phyloP scores from a whole-genome alignment of 2,113 vertebrate genomes.

The Monopterus albus region DNA sequence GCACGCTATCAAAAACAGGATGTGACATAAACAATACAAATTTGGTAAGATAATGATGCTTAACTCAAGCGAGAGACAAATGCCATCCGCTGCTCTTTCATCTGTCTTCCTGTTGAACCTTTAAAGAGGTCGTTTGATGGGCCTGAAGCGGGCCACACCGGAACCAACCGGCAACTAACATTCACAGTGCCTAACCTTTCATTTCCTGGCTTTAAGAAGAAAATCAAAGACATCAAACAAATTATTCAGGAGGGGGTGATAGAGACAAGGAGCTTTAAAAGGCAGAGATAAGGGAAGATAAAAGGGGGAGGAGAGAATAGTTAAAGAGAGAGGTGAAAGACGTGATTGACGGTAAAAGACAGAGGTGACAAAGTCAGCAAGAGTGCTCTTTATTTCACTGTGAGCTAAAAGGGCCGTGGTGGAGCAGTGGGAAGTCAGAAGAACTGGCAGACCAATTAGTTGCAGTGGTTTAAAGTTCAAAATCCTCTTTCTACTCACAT shows the following conservation, averaged over 20 bases:
- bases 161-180: slow-evolving; percentile 38
- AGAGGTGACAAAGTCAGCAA: slow-evolving; percentile 42
- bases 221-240: slow-evolving; percentile 65
- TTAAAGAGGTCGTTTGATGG: slow-evolving; percentile 48
- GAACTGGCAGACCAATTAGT: slow-evolving; percentile 54
- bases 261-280: slow-evolving; percentile 42
- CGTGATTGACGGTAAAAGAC: slow-evolving; percentile 57
- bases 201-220: slow-evolving; percentile 55
- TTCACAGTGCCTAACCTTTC: slow-evolving; percentile 57
- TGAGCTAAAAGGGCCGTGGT: slow-evolving; percentile 26
- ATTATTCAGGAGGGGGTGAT: slow-evolving; percentile 35
- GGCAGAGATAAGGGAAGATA: slow-evolving; percentile 41
- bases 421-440: slow-evolving; percentile 30
- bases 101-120: slow-evolving; percentile 58
- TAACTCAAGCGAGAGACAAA: slow-evolving; percentile 39
- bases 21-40: slow-evolving; percentile 6
- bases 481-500: slow-evolving; percentile 23
- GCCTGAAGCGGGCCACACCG: slow-evolving; percentile 34
- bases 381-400: slow-evolving; percentile 36
- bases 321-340: slow-evolving; percentile 43
- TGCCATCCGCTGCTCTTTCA: slow-evolving; percentile 49
- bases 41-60: neutral
- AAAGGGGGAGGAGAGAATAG: slow-evolving; percentile 31
- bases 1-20: slow-evolving; percentile 9
- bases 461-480: slow-evolving; percentile 40